Evolutionary conservation across 2,888 invertebrate genomes (phyloP).

Genomic region (Muschampia plurimacula): DNA sequence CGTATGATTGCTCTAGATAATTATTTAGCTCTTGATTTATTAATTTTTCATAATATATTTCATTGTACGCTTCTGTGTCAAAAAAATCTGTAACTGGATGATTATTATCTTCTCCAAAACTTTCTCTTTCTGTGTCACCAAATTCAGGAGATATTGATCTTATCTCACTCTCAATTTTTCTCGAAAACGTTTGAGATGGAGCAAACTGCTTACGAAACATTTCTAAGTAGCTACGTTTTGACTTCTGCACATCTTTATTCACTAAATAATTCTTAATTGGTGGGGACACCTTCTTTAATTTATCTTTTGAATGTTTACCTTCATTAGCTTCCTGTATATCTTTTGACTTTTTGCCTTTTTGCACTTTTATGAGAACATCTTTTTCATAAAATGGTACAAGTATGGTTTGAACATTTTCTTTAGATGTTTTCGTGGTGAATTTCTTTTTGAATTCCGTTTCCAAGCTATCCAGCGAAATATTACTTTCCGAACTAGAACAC

Average conservation of each 20-base stretch:
- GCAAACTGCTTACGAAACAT: slow-evolving; percentile 73
- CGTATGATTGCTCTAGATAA: slow-evolving; percentile 63
- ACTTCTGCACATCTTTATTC: slow-evolving; percentile 61
- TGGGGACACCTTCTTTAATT: slow-evolving; percentile 51
- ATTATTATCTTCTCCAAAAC: slow-evolving; percentile 61
- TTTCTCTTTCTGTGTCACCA: slow-evolving; percentile 77
- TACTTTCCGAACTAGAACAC: slow-evolving; percentile 62
- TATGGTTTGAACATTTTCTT: slow-evolving; percentile 73
- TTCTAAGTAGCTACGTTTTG: slow-evolving; percentile 68
- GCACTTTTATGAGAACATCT: slow-evolving; percentile 75
- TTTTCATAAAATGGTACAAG: slow-evolving; percentile 81
- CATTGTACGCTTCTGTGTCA: slow-evolving; percentile 76
- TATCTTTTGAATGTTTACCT: slow-evolving; percentile 48
- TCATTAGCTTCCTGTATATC: slow-evolving; percentile 45
- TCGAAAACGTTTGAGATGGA: slow-evolving; percentile 47
- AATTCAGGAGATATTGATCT: slow-evolving; percentile 75
- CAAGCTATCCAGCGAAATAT: slow-evolving; percentile 74
- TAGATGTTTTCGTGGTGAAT: slow-evolving; percentile 49
- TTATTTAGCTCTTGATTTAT: slow-evolving; percentile 59
- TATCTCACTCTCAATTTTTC: slow-evolving; percentile 56
- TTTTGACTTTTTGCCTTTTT: slow-evolving; percentile 61
- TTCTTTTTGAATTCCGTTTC: slow-evolving; percentile 62
- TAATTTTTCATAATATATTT: slow-evolving; percentile 74
- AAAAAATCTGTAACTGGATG: slow-evolving; percentile 62
- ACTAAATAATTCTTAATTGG: slow-evolving; percentile 63